Percentiles rank a stretch among this genome's conserved stretches.
phyloP scores from a whole-genome alignment of 92 coral and sea anemone species.

The Umimayanthus kanabou region DNA sequence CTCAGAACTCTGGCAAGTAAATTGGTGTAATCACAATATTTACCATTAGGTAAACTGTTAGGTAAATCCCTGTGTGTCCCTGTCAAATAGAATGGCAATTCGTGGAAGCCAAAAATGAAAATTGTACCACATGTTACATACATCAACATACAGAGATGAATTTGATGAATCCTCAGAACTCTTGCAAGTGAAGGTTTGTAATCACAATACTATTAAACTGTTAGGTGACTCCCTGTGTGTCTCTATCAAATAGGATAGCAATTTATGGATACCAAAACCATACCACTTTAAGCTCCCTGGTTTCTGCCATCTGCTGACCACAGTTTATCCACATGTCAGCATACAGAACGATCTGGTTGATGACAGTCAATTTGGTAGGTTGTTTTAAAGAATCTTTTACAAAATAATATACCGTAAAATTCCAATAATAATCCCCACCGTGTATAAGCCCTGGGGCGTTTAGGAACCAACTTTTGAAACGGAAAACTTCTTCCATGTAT shows the following conservation, averaged over 20 bases:
- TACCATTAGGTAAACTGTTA: too few species aligned
- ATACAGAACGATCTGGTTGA: conserved; percentile 51
- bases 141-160: not conserved
- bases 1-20: too few species aligned
- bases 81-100: too few species aligned
- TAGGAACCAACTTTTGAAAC: too few species aligned
- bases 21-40: too few species aligned
- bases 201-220: not conserved
- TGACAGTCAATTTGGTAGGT: conserved; percentile 74
- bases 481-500: too few species aligned
- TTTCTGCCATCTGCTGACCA: conserved; percentile 68
- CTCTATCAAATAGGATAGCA: conserved; percentile 41
- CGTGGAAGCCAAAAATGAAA: too few species aligned
- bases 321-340: conserved; percentile 71
- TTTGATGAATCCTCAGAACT: not conserved
- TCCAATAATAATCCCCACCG: too few species aligned
- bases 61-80: too few species aligned
- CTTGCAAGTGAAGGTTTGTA: not conserved
- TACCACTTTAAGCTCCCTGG: conserved; percentile 92
- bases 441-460: too few species aligned
- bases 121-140: too few species aligned
- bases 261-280: conserved; percentile 63
- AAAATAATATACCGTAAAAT: not conserved
- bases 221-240: not conserved
- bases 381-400: not conserved